phyloP scores from a whole-genome alignment of 2,888 invertebrate genomes.

The Cyaniris semiargus region DNA sequence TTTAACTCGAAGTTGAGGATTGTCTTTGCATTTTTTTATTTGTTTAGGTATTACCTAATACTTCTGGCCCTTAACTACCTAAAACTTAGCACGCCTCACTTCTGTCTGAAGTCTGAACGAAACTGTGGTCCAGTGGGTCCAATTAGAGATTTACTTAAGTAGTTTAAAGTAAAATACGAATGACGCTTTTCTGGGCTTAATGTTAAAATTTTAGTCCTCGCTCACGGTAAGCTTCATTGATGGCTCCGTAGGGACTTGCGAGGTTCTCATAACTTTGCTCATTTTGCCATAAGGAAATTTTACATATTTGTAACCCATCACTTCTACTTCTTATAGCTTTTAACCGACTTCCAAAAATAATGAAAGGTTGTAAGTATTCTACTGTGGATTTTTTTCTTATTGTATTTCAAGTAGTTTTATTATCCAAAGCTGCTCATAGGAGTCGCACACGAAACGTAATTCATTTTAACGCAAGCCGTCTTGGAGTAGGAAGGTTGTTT shows the following conservation, averaged over 20 bases:
- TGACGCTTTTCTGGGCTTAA: background rate
- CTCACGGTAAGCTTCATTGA: slow-evolving; percentile 6
- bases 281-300: background rate
- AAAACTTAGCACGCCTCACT: background rate
- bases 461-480: slow-evolving; percentile 54
- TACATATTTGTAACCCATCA: background rate
- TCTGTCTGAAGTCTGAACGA: background rate
- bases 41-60: background rate
- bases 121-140: background rate
- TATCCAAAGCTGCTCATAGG: slow-evolving; percentile 3
- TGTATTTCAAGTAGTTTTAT: too few species aligned
- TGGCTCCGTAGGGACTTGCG: background rate
- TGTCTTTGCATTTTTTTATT: background rate
- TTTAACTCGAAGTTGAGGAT: background rate
- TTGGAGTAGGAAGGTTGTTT: slow-evolving; percentile 55
- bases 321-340: background rate
- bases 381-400: background rate
- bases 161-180: background rate
- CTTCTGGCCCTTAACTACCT: too few species aligned
- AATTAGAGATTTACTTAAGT: background rate
- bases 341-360: background rate
- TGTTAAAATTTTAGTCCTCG: background rate
- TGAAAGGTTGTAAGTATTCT: background rate
- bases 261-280: slow-evolving; percentile 7
- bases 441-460: slow-evolving; percentile 46